These are phyloP conservation scores for Hiodon tergisus DNA, from an alignment of 2,113 vertebrate species.

Conservation along the genomic window DNA sequence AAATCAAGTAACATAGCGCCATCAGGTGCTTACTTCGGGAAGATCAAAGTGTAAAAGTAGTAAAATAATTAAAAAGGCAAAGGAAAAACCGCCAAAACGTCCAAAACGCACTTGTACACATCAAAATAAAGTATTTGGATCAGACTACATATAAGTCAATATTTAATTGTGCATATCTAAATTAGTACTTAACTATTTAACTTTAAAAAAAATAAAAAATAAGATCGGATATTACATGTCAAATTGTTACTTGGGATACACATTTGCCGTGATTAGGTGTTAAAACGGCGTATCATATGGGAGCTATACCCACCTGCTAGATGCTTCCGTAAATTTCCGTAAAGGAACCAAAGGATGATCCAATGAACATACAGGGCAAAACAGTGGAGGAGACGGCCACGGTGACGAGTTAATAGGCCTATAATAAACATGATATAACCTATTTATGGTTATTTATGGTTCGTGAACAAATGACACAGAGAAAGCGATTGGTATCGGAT, in stretches of 20 bases:
- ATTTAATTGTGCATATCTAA: not conserved
- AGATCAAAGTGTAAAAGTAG: not conserved
- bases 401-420: too few species aligned
- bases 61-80: not conserved
- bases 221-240: not conserved
- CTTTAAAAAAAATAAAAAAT: not conserved
- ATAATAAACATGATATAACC: too few species aligned
- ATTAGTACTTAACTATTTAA: not conserved
- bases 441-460: too few species aligned
- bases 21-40: conserved; percentile 13
- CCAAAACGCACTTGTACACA: not conserved
- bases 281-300: too few species aligned
- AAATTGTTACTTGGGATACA: not conserved
- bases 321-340: too few species aligned
- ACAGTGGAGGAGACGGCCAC: too few species aligned
- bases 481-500: too few species aligned
- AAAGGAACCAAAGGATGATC: too few species aligned
- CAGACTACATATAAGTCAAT: not conserved
- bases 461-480: too few species aligned
- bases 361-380: too few species aligned
- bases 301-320: too few species aligned
- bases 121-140: not conserved
- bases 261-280: too few species aligned
- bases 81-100: not conserved
- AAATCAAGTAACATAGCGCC: conserved; percentile 21